Evolutionary conservation across 2,797 vertebrate species (phyloP), one percentile per base, ranked within the genome.

Genomic region (Sebastes kiyomatsui): DNA sequence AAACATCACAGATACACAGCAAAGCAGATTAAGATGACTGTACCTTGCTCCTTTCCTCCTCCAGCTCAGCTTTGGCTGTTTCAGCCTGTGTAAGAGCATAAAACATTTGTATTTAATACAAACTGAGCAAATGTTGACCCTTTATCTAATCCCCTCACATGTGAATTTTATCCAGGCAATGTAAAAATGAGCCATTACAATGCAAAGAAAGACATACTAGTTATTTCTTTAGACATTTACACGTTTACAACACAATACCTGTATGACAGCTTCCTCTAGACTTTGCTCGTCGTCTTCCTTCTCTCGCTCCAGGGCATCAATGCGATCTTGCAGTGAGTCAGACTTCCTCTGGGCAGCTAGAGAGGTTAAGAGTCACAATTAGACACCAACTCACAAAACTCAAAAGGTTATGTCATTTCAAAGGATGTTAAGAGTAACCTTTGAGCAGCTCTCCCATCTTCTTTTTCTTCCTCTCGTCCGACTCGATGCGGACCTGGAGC

Each of bases 401-500:
- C 6, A 33, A 56, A 11, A 42, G 8, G n/a, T 38, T 9, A 16
- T 54, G 5, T 1, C 1, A 60, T n/a, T 58, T 55, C 7, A 13
- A 32, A 72, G 22, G 23, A 55, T 30, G n/a, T 14, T 6, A 18
- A 54, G 4, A 4, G 9, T 82, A 32, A 94, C 94, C 93, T 90
- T 95, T 97, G 72, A 98, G 94, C 32, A 97, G 95, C 80, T 96
- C 96, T 69, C 85, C 83, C 85, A 96, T 75, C 0, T 94, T 93
- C 20, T 46, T 88, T 67, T 95, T 97, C 93, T 96, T 97, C 83
- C 95, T 96, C 88, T 99, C 97, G 16, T 99, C 98, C 0, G 96
- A 97, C 90, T 98, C 97, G 2, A 99, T 98, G 85, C 96, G 97
- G 61, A 97, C 93, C 87, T 96, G 96, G 5, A 99, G 96, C 79